These are phyloP conservation scores for Irena cyanogastra DNA, from an alignment of 2,113 vertebrate species.

Conservation along the genomic window DNA sequence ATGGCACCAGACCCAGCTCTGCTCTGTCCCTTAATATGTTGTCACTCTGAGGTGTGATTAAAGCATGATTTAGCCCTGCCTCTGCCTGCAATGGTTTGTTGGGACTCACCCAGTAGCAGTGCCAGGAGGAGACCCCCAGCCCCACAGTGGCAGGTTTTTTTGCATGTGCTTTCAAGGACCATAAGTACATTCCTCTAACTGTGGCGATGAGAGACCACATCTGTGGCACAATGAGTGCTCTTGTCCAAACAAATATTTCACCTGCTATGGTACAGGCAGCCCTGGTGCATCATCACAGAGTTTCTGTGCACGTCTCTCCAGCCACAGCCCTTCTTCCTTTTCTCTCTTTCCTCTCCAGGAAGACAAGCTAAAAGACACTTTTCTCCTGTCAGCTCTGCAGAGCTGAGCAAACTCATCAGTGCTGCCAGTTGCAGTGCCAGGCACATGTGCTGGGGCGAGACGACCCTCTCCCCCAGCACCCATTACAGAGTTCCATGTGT, in stretches of 20 bases:
- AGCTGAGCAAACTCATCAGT: background rate
- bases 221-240: background rate
- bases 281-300: background rate
- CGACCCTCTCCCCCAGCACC: background rate
- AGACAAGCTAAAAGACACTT: background rate
- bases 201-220: rapidly evolving
- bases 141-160: background rate
- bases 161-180: background rate
- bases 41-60: background rate
- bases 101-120: background rate
- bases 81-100: background rate
- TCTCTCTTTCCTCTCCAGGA: background rate
- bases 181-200: background rate
- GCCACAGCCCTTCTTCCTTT: rapidly evolving
- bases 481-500: background rate
- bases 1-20: rapidly evolving
- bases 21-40: background rate
- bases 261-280: background rate
- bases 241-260: background rate
- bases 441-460: rapidly evolving
- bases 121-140: background rate
- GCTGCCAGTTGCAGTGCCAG: background rate
- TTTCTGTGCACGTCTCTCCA: background rate
- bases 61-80: background rate
- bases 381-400: background rate